Evolutionary conservation across 2,113 vertebrate genomes (phyloP).

Genomic region (Aptenodytes patagonicus): DNA sequence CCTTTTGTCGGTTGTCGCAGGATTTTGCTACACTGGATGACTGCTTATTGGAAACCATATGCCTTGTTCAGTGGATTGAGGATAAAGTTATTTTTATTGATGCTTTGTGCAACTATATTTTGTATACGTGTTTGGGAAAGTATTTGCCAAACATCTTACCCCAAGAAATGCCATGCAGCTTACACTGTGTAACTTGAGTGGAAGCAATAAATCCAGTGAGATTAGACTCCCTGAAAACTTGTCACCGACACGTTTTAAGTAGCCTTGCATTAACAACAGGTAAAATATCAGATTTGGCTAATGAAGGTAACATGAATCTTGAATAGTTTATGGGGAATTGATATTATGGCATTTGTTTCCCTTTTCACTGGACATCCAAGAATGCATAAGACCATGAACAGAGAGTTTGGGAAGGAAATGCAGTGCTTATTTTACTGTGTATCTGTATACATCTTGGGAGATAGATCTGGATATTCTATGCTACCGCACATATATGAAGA

Average conservation of each 20-base stretch:
- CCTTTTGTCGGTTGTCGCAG: conserved; percentile 23
- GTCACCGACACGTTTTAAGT: fast-evolving
- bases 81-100: background rate
- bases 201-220: background rate
- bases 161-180: background rate
- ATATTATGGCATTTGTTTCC: background rate
- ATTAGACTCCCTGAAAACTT: background rate
- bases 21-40: background rate
- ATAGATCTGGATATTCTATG: fast-evolving
- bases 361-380: background rate
- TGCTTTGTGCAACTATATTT: background rate
- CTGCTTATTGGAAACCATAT: conserved; percentile 2
- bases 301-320: background rate
- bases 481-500: background rate
- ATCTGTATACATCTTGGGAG: background rate
- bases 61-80: background rate
- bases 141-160: background rate
- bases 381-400: background rate
- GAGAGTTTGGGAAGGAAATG: background rate
- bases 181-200: background rate
- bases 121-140: background rate
- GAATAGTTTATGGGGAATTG: background rate
- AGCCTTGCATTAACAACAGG: background rate
- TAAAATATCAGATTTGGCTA: background rate
- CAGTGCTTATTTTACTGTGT: background rate